Percentiles rank a stretch among this genome's conserved stretches.
These are phyloP conservation scores for Lytechinus pictus DNA, from an alignment of 35 echinoderm and acorn worm species.

Conservation along the genomic window DNA sequence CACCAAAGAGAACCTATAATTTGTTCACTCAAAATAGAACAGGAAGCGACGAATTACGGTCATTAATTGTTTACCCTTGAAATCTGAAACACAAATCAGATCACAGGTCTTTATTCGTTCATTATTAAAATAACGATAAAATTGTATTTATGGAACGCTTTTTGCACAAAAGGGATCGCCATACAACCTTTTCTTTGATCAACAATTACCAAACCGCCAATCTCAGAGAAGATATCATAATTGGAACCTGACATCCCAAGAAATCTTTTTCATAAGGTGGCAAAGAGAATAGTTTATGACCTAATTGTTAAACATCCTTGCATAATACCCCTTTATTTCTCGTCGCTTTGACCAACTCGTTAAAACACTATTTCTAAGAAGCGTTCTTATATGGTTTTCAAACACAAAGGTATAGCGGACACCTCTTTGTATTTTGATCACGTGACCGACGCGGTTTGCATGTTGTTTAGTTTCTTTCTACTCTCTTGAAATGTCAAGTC, in stretches of 20 bases:
- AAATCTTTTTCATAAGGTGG: neutral
- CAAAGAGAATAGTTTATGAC: neutral
- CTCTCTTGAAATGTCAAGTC: no score
- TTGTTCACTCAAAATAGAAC: neutral
- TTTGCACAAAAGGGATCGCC: neutral
- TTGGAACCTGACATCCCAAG: neutral
- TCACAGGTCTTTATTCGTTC: neutral
- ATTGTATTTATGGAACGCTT: neutral
- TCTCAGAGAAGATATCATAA: neutral
- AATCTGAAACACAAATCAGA: neutral
- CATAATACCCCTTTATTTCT: neutral
- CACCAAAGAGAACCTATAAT: no score
- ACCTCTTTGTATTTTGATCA: neutral
- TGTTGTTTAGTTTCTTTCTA: no score
- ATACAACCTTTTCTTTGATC: neutral
- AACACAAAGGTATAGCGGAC: neutral
- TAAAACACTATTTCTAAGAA: neutral
- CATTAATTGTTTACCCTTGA: conserved; percentile 13
- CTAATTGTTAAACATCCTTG: neutral
- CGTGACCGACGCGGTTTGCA: no score
- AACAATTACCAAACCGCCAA: neutral
- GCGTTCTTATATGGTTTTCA: neutral
- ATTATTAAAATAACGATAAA: neutral
- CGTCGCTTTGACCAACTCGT: neutral
- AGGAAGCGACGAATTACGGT: neutral